These are phyloP conservation scores for Chaetodon trifasciatus DNA, from an alignment of 2,797 vertebrate species.

Conservation along the genomic window DNA sequence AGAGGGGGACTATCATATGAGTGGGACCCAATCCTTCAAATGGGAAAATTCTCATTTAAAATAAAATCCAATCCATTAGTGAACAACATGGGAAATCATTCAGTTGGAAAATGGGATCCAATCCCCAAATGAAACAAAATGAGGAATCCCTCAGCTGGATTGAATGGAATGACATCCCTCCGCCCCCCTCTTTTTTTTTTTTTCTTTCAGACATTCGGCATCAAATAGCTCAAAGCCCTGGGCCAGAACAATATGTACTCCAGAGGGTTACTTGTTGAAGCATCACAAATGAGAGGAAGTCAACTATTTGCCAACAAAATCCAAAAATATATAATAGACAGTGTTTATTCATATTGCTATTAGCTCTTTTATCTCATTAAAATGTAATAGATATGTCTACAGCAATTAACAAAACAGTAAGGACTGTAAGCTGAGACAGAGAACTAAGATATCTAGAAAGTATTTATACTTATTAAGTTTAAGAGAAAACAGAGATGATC, in stretches of 20 bases:
- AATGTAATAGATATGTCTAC: neutral
- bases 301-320: conserved; percentile 19
- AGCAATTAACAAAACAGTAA: conserved; percentile 10
- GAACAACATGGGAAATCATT: conserved; percentile 58
- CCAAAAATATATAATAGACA: conserved; percentile 7
- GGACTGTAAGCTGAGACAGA: neutral
- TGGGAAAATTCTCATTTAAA: conserved; percentile 48
- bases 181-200: neutral
- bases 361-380: conserved; percentile 18
- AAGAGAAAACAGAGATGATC: conserved; percentile 8
- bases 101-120: conserved; percentile 60
- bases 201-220: conserved; percentile 7
- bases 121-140: conserved; percentile 59
- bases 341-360: conserved; percentile 14
- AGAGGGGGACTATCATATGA: conserved; percentile 8
- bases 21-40: conserved; percentile 30
- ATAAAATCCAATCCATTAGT: conserved; percentile 57
- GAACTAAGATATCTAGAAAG: neutral
- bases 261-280: conserved; percentile 30
- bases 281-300: conserved; percentile 8
- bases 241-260: conserved; percentile 32
- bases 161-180: conserved; percentile 22
- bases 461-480: conserved; percentile 1
- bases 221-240: conserved; percentile 45
- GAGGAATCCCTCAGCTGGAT: conserved; percentile 39